Base-by-base conservation (phyloP, 2,888 invertebrate genomes). In the Caenorhabditis auriculariae region DNA sequence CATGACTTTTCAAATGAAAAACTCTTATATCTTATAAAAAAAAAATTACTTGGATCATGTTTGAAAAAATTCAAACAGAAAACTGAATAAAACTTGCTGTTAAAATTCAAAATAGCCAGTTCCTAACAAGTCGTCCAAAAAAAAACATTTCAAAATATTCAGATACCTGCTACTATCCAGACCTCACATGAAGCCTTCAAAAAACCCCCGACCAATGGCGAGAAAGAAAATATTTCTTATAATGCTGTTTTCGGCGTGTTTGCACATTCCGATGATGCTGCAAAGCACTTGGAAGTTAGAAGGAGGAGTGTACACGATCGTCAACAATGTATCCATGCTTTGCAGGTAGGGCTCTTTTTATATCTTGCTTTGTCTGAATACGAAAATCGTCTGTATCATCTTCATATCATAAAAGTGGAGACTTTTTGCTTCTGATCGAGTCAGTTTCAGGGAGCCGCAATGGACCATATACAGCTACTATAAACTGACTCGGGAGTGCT, bases 191-290 rank as follows among this genome's bases (percentile, higher is more conserved):
- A 59, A 54, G 26, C 45, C 59, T 12, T 41, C 50, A 1, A 23
- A 32, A 6, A 60, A 66, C 28, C 69, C 66, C 1, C 55, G 50
- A 15, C 38, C 35, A 32, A 21, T 51, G 28, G 76, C 76, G 4
- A 54, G 63, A 2, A 39, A 53, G 3, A 77, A 75, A 47, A 78
- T 81, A 21, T 21, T 43, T 3, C 32, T 62, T 6, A 69, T 72
- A 15, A 53, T 73, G 12, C 5, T 70, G 9, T 23, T 69, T n/a
- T 68, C 78, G 7, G 50, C 74, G 17, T 3, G 74, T 5, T 63
- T 81, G 2, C 81, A 81, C 42, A 39, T 70, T n/a, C 81, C 81
- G 3, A 76, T 81, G 73, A 64, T 69, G 5, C 44, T 75, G 12
- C 78, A 78, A 58, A 54, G 61, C 35, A 64, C 47, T 28, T 44